Percentiles rank a stretch among this genome's conserved stretches.
phyloP scores from a whole-genome alignment of 1,140 invertebrate species.

The Portunus trituberculatus region DNA sequence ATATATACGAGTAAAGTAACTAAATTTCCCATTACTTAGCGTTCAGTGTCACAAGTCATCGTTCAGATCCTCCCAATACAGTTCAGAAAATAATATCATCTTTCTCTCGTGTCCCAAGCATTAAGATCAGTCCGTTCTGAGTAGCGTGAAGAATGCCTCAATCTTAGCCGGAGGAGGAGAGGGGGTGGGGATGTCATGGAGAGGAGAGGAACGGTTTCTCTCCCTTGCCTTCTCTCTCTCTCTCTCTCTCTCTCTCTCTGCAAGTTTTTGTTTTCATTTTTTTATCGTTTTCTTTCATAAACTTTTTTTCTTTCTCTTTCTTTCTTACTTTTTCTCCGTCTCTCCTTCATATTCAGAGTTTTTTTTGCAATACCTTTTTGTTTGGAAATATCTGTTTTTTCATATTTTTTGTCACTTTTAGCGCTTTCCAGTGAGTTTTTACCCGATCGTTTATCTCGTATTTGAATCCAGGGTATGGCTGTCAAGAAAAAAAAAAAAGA shows the following conservation, averaged over 20 bases:
- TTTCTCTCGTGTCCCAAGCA: background rate
- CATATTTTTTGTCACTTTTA: no score
- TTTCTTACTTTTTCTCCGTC: background rate
- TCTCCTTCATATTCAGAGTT: background rate
- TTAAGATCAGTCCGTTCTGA: background rate
- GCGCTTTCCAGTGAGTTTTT: no score
- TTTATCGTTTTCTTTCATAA: background rate
- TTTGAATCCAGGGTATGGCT: no score
- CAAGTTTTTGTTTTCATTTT: background rate
- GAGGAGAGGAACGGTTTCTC: constrained; percentile 37
- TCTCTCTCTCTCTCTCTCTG: constrained; percentile 29
- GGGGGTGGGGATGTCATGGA: background rate
- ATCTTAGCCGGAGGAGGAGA: no score
- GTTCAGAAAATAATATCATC: background rate
- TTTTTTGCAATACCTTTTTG: no score
- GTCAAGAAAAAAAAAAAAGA: no score
- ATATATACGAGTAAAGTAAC: background rate
- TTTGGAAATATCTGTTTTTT: no score
- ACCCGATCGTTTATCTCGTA: no score
- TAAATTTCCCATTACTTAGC: background rate
- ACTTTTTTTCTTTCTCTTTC: background rate
- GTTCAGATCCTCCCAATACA: background rate
- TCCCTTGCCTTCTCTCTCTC: constrained; percentile 34
- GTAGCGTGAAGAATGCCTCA: background rate
- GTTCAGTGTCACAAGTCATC: background rate